Base-by-base conservation (phyloP, 2,797 vertebrate genomes). In the Huso huso region DNA sequence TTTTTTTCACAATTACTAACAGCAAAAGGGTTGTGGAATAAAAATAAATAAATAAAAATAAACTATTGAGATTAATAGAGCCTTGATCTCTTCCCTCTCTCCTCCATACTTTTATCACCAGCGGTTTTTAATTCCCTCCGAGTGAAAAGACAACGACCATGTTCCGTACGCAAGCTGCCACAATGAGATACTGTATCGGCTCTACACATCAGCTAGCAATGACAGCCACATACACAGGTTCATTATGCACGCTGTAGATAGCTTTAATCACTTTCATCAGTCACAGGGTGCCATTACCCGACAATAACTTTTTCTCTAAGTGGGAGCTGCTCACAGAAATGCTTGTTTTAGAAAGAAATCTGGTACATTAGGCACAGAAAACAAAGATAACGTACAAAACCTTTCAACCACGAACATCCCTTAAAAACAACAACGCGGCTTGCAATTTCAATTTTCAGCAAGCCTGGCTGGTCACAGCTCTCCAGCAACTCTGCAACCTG, bases 1-100 rank as follows among this genome's bases (percentile, higher is more conserved):
- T 77, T 58, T 58, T 62, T 49, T 70, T 55, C 71, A 68, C 69
- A 73, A 75, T 73, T 71, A 73, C 67, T 62, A 37, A 7, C 52
- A 4, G 11, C 48, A 57, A 13, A 15, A 18, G 55, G 62, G 11
- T 6, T 50, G 57, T 48, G 12, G 48, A 23, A 23, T 10, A 48
- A 18, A 18, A 18, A 18, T n/a, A 18, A 18, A 64, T 53, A 52
- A 37, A 4, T 37, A 37, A 37, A 68, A 62, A 48, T 48, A 11
- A 65, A 65, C 51, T 65, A 65, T 55, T 55, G 51, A 67, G 69
- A 71, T 68, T 69, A 69, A 74, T 15, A 68, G 52, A 68, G 67
- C 51, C 53, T 58, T 53, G 69, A 71, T 68, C 68, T 64, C 48
- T 66, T 57, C 63, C 37, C 69, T 63, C 66, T 9, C 8, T 67